These are phyloP conservation scores for Parauchenoglanis punctatus DNA, from an alignment of 2,797 vertebrate species.

Conservation along the genomic window DNA sequence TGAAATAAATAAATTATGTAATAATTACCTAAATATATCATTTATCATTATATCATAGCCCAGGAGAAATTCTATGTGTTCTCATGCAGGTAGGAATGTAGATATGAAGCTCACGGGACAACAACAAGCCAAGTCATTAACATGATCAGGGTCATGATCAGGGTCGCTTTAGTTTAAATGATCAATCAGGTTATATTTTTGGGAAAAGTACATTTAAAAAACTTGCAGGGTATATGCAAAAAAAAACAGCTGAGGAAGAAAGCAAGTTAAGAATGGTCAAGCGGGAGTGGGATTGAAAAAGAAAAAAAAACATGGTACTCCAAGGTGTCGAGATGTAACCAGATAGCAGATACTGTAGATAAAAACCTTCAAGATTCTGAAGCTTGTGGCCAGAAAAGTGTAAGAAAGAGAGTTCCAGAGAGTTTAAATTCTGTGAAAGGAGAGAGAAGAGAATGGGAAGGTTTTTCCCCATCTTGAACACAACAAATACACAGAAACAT, in stretches of 20 bases:
- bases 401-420: not conserved
- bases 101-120: not conserved
- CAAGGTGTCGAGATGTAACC: not conserved
- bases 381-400: constrained; percentile 8
- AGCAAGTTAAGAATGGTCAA: not conserved
- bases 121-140: constrained; percentile 7
- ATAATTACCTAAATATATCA: not conserved
- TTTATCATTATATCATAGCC: not conserved
- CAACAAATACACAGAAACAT: not conserved
- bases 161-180: not conserved
- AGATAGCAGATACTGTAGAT: not conserved
- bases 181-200: not conserved
- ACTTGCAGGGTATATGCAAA: not conserved
- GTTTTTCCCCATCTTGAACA: not conserved
- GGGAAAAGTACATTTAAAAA: not conserved
- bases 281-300: not conserved
- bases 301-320: not conserved
- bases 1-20: not conserved
- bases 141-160: no score
- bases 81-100: not conserved
- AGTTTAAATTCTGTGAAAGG: no score
- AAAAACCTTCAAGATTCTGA: not conserved
- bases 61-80: not conserved
- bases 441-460: not conserved
- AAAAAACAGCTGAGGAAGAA: not conserved